These are phyloP conservation scores for Lytechinus variegatus DNA, from an alignment of 35 echinoderm and acorn worm genomes.

Conservation along the genomic window DNA sequence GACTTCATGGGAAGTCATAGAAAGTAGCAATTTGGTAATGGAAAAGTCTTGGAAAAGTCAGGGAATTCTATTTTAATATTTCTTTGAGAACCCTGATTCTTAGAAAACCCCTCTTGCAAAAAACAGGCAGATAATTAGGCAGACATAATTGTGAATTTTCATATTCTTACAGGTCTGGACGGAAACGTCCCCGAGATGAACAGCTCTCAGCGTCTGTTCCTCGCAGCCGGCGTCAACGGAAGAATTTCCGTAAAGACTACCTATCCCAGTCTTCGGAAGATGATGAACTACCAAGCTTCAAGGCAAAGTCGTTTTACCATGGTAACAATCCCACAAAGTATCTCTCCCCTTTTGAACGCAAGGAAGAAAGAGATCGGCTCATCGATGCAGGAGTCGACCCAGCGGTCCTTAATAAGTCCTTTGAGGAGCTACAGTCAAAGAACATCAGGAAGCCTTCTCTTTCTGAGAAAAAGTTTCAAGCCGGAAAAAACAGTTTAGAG, in stretches of 20 bases:
- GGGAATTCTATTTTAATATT: too few species aligned
- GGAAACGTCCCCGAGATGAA: slow-evolving; percentile 24
- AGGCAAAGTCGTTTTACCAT: slow-evolving; percentile 32
- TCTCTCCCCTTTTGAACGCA: slow-evolving; percentile 28
- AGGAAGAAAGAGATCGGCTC: slow-evolving; percentile 26
- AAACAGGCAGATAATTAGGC: too few species aligned
- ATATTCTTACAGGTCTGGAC: neutral
- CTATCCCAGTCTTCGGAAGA: slow-evolving; percentile 18
- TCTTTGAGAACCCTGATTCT: too few species aligned
- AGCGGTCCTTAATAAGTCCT: neutral
- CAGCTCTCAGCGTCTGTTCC: slow-evolving; percentile 9
- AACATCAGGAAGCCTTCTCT: neutral
- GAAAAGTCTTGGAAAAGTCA: too few species aligned
- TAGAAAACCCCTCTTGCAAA: too few species aligned
- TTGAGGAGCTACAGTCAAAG: slow-evolving; percentile 23
- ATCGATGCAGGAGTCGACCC: slow-evolving; percentile 29
- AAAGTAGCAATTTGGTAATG: too few species aligned
- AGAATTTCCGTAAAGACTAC: neutral
- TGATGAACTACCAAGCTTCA: slow-evolving; percentile 37
- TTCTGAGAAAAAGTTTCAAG: neutral
- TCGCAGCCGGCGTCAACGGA: neutral
- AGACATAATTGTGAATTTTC: too few species aligned
- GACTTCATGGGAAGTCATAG: too few species aligned
- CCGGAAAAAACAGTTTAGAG: neutral
- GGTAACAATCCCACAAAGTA: neutral